Base-by-base conservation (phyloP, 1,140 invertebrate genomes). In the Cecropterus lyciades region DNA sequence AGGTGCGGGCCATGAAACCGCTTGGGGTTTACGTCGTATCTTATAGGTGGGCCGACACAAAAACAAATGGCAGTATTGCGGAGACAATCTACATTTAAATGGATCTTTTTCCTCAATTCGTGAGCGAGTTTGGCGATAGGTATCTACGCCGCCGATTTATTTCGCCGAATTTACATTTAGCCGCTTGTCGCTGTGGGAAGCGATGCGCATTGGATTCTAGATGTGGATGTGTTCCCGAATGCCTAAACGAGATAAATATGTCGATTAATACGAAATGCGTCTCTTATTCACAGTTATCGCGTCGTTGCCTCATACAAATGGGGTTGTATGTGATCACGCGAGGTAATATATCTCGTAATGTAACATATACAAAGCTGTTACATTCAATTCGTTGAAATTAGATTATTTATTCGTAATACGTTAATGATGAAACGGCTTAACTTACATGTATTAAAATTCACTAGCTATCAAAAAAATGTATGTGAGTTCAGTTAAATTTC, bases 11-110 rank as follows among this genome's bases (percentile, higher is more conserved):
- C 76, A 72, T 76, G 71, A 73, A 79, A 76, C 75, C 67, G 77
- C 70, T 74, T 76, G 71, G 68, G 72, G 72, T 62, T 66, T 69
- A 16, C 75, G 73, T 72, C 77, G 73, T 84, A 85, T 82, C 76
- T 81, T 76, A 71, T 72, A 69, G 67, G 72, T 73, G 73, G 79
- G 73, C 55, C 67, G 70, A 83, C 79, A 85, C 83, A 87, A 85
- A 85, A 87, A 86, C 82, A 87, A 87, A 89, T 87, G 86, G 84
- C 83, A 86, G 84, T 85, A 85, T 89, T 89, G 83, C 84, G 79
- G 68, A 82, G 80, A 85, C 84, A 89, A 89, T 89, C 86, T 87
- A 55, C 73, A 72, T 75, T 75, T 75, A 72, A 69, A 75, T 72
- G 60, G 67, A 72, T 72, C 84, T 82, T 75, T 72, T 75, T 72